Percentiles rank a stretch among this genome's conserved stretches.
These are phyloP conservation scores for Leptatherina wallacei DNA, from an alignment of 2,797 vertebrate species.

Conservation along the genomic window DNA sequence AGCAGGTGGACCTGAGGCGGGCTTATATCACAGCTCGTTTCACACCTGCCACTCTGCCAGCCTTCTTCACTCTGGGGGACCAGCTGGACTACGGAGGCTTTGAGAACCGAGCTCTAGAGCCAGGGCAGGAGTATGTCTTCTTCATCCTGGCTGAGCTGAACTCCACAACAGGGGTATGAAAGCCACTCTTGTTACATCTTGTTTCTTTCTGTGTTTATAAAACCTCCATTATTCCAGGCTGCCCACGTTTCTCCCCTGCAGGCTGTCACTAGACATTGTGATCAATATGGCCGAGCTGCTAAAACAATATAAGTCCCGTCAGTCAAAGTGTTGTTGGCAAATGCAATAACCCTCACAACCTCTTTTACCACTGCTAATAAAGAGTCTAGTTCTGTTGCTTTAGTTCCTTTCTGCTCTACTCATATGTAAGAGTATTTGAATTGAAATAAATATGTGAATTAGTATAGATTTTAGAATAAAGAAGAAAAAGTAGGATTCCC, in stretches of 20 bases:
- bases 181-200: slow-evolving; percentile 27
- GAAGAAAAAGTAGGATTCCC: neutral
- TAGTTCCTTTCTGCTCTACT: slow-evolving; percentile 25
- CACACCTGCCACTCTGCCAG: slow-evolving; percentile 87
- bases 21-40: slow-evolving; percentile 96
- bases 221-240: slow-evolving; percentile 11
- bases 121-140: slow-evolving; percentile 93
- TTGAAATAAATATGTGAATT: slow-evolving; percentile 50
- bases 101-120: slow-evolving; percentile 92
- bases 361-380: slow-evolving; percentile 62
- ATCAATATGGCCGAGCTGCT: slow-evolving; percentile 62
- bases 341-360: slow-evolving; percentile 66
- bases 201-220: slow-evolving; percentile 18
- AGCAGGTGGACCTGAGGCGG: slow-evolving; percentile 90
- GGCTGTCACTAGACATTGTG: slow-evolving; percentile 66
- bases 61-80: slow-evolving; percentile 93
- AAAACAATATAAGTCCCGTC: slow-evolving; percentile 71
- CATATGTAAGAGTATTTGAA: slow-evolving; percentile 39
- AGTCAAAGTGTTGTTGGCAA: slow-evolving; percentile 68
- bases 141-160: slow-evolving; percentile 95
- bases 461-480: slow-evolving; percentile 48
- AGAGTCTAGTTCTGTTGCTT: slow-evolving; percentile 47
- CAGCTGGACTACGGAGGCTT: slow-evolving; percentile 95
- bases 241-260: slow-evolving; percentile 35
- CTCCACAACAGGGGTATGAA: slow-evolving; percentile 88